Evolutionary conservation across 2,888 invertebrate species (phyloP).

Genomic region (Morpho helenor): DNA sequence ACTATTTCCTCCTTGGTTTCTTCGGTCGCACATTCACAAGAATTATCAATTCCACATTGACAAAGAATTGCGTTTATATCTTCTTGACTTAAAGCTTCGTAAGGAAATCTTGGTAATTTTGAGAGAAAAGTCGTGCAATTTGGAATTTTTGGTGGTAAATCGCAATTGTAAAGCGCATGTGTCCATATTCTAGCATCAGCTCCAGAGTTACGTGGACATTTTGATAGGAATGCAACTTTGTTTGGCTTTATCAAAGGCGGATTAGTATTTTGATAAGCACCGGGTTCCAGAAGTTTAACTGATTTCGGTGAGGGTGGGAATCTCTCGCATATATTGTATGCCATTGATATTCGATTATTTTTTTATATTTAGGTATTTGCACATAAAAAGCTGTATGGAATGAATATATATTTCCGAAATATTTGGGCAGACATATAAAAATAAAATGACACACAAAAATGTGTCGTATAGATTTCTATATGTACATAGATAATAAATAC

Average conservation of each 20-base stretch:
- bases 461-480: too few species aligned
- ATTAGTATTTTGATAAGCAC: conserved; percentile 45
- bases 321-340: conserved; percentile 45
- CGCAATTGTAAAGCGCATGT: conserved; percentile 43
- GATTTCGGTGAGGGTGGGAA: conserved; percentile 41
- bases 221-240: conserved; percentile 52
- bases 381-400: neutral
- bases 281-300: conserved; percentile 51
- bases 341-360: conserved; percentile 36
- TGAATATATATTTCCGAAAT: neutral
- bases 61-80: conserved; percentile 54
- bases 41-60: conserved; percentile 45
- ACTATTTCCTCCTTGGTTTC: conserved; percentile 30
- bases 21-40: conserved; percentile 48
- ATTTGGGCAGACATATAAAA: neutral
- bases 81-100: conserved; percentile 48
- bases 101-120: conserved; percentile 54
- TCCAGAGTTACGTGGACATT: conserved; percentile 38
- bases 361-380: neutral
- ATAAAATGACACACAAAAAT: too few species aligned
- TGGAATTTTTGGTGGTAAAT: conserved; percentile 37
- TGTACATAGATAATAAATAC: too few species aligned
- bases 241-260: conserved; percentile 29
- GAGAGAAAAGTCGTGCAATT: conserved; percentile 52
- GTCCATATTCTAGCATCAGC: conserved; percentile 44